Conservation (phyloP, 2,797 vertebrate genomes). For the Masticophis lateralis region DNA sequence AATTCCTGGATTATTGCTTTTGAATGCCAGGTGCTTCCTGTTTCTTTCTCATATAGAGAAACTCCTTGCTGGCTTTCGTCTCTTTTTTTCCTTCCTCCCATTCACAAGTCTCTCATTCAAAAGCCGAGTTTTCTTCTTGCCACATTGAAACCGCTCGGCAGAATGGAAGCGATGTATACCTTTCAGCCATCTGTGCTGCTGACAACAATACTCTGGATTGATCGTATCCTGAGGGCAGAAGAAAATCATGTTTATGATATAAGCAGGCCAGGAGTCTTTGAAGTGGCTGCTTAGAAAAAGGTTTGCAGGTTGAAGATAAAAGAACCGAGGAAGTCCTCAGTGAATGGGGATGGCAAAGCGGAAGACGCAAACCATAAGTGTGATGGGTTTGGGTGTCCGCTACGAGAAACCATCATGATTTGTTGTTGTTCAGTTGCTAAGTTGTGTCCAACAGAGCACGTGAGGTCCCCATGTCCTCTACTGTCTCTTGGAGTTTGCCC, state of each 20-base stretch:
- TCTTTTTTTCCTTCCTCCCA: not conserved
- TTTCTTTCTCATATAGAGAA: slow-evolving; percentile 34
- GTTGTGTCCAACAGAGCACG: not conserved
- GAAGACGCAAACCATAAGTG: not conserved
- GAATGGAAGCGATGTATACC: slow-evolving; percentile 31
- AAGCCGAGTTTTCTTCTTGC: slow-evolving; percentile 28
- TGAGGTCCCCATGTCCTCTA: not conserved
- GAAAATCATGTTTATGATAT: slow-evolving; percentile 51
- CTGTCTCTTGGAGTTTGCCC: not conserved
- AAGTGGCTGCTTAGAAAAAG: slow-evolving; percentile 49
- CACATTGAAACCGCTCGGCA: slow-evolving; percentile 39
- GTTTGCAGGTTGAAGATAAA: slow-evolving; percentile 35
- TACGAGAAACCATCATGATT: not conserved
- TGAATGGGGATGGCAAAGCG: not conserved
- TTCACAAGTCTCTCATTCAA: slow-evolving; percentile 40
- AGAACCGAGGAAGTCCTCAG: slow-evolving; percentile 17
- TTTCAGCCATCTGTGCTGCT: slow-evolving; percentile 49
- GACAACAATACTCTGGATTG: slow-evolving; percentile 44
- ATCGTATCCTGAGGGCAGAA: slow-evolving; percentile 43
- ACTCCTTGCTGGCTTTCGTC: slow-evolving; percentile 17
- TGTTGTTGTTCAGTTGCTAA: not conserved
- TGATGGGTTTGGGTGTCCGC: slow-evolving; percentile 2
- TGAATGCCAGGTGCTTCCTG: slow-evolving; percentile 42
- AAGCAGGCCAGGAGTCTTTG: slow-evolving; percentile 44
- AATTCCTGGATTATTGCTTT: slow-evolving; percentile 40